phyloP scores from a whole-genome alignment of 2,113 vertebrate species.

The Natator depressus region DNA sequence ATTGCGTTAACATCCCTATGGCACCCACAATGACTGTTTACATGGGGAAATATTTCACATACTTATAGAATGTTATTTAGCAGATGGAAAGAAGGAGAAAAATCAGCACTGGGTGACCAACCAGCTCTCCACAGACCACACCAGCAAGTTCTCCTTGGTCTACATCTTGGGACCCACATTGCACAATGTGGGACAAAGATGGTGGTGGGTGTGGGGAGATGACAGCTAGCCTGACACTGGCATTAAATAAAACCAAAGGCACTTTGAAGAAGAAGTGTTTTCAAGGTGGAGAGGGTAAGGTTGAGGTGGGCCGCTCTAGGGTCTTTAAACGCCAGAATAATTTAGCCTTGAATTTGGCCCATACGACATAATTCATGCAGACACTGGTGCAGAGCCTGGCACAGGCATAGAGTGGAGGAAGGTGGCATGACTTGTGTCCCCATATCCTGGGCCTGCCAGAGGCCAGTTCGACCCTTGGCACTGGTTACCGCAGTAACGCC shows the following conservation, averaged over 20 bases:
- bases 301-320: not conserved
- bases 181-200: not conserved
- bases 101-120: not conserved
- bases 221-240: not conserved
- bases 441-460: not conserved
- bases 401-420: not conserved
- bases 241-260: not conserved
- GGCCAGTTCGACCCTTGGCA: not conserved
- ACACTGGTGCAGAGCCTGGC: not conserved
- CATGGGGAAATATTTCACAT: not conserved
- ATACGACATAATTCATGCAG: not conserved
- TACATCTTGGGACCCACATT: not conserved
- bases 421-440: not conserved
- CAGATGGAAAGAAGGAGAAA: not conserved
- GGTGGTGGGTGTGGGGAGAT: no score
- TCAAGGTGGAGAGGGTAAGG: not conserved
- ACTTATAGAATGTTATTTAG: not conserved
- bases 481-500: no score
- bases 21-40: not conserved
- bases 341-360: not conserved
- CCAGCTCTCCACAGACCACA: not conserved
- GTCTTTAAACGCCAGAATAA: not conserved
- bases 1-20: not conserved
- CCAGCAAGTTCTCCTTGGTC: not conserved
- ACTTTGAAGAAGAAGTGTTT: not conserved